Evolutionary conservation across 1,140 invertebrate species (phyloP), one percentile per base, ranked within the genome.

Genomic region (Zaprionus kolodkinae): DNA sequence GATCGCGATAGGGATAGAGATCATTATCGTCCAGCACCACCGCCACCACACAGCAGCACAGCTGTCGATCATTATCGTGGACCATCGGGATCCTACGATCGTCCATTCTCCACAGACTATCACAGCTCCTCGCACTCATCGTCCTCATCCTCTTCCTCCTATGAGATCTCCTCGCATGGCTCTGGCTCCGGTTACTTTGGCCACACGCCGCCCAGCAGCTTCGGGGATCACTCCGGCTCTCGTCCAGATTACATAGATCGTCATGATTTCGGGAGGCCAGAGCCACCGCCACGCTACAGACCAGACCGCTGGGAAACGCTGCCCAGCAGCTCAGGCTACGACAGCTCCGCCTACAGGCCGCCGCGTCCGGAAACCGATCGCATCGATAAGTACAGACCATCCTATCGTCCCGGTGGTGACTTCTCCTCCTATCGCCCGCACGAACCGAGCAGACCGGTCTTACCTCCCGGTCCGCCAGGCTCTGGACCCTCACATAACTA

Each of bases 11-110:
- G 76, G 0, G 77, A 81, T 15, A 54, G 70, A 2, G 81, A 84
- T 52, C 84, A 83, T 12, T 76, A 78, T 67, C 76, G 71, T n/a
- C 57, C 67, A 4, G 55, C 66, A 2, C 70, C 79, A 1, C 71
- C 63, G 1, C 56, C 62, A 2, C 54, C 71, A 27, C 76, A 80
- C 0, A 68, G 67, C 52, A 84, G 76, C 67, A 92, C 91, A 0
- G 88, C 91, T 11, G 65, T 91, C n/a, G 92, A 92, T 64, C 90
- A 80, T 50, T 92, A 92, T 78, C 82, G 91, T 9, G 84, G 84
- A 38, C 90, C 92, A 6, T 86, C 90, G 7, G 79, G 79, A 27
- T 82, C 87, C n/a, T 91, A 89, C 36, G 87, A 91, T 35, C 64
- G 85, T 33, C 85, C 84, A n/a, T 81, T 67, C 57, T 88, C 87